Conservation (phyloP, 2,113 vertebrate species). For the Bubo scandiacus region DNA sequence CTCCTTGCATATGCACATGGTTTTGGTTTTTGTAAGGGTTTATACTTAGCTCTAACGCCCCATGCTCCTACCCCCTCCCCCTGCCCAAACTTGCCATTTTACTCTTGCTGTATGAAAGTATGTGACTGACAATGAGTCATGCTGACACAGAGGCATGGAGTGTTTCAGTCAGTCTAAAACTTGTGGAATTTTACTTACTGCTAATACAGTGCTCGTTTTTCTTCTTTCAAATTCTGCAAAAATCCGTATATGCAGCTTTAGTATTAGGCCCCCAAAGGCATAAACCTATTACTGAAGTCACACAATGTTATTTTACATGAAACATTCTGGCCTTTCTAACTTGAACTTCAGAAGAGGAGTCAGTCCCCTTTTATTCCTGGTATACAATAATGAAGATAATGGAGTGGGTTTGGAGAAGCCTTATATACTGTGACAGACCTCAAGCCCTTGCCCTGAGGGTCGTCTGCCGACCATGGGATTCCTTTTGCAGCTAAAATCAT, state of each 20-base stretch:
- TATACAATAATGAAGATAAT: conserved; percentile 70
- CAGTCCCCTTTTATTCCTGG: conserved; percentile 66
- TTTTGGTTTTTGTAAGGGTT: background rate
- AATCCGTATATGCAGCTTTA: conserved; percentile 50
- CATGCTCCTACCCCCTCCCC: background rate
- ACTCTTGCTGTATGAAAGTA: background rate
- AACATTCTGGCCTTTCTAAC: conserved; percentile 60
- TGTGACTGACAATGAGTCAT: background rate
- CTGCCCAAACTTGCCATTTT: background rate
- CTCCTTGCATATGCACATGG: background rate
- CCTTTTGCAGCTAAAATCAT: conserved; percentile 59
- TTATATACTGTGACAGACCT: conserved; percentile 53
- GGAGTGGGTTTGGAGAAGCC: conserved; percentile 59
- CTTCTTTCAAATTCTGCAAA: conserved; percentile 48
- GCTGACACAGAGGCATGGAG: background rate
- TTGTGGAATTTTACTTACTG: conserved; percentile 34
- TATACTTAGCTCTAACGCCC: background rate
- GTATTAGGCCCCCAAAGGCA: conserved; percentile 52
- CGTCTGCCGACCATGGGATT: conserved; percentile 26
- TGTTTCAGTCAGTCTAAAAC: conserved; percentile 16
- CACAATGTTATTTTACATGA: conserved; percentile 62
- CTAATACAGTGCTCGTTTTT: conserved; percentile 15
- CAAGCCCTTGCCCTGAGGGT: conserved; percentile 38
- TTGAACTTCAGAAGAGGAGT: conserved; percentile 55
- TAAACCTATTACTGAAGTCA: conserved; percentile 63